These are phyloP conservation scores for Heliconius hewitsoni DNA, from an alignment of 1,140 invertebrate genomes.

Conservation along the genomic window DNA sequence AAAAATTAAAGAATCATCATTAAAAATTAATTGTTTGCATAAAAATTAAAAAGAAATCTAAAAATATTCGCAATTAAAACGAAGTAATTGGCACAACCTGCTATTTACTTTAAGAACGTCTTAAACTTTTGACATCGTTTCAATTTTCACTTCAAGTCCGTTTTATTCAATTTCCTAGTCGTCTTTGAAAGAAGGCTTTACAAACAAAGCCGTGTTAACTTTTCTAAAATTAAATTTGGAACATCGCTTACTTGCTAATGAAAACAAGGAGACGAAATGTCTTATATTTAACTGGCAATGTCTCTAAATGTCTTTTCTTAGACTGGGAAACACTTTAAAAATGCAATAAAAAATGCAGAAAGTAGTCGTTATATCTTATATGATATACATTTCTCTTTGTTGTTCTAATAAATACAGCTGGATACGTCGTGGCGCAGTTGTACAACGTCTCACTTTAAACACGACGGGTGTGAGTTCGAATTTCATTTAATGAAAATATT, in stretches of 20 bases:
- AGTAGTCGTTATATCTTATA: too few relatives aligned
- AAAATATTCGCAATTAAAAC: slow-evolving; percentile 8
- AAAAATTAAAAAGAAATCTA: background rate
- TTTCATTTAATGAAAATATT: too few relatives aligned
- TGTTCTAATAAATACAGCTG: too few relatives aligned
- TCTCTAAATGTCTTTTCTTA: background rate
- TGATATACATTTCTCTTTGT: too few relatives aligned
- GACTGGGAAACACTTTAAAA: too few relatives aligned
- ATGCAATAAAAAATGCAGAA: too few relatives aligned
- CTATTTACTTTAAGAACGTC: slow-evolving; percentile 21
- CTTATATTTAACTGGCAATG: background rate
- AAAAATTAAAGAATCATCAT: too few relatives aligned
- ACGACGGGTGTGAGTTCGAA: too few relatives aligned
- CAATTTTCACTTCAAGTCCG: slow-evolving; percentile 29
- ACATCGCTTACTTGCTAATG: slow-evolving; percentile 11
- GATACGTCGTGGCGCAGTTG: too few relatives aligned
- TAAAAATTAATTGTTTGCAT: too few relatives aligned
- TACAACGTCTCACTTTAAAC: too few relatives aligned
- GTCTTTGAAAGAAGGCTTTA: slow-evolving; percentile 27
- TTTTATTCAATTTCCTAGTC: slow-evolving; percentile 30
- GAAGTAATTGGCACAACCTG: background rate
- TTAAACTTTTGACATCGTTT: slow-evolving; percentile 31
- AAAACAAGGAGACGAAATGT: background rate
- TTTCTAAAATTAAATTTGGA: slow-evolving; percentile 25
- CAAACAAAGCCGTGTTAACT: slow-evolving; percentile 30